Base-by-base conservation (phyloP, 2,888 invertebrate species). In the Phymatocera aterrima region DNA sequence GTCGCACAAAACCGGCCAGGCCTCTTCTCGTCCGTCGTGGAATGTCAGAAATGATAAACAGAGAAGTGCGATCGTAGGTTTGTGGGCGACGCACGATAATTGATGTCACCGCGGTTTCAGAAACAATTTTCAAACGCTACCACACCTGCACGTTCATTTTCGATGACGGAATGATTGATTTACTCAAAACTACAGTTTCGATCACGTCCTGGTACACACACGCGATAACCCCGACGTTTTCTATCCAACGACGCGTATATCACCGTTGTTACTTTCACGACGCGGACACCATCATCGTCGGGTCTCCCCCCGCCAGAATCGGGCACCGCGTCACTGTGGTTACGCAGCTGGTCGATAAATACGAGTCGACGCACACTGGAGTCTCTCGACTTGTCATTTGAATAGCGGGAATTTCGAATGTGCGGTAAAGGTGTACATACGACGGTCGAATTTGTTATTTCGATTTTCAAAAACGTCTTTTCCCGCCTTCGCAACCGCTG, bases 321-420 rank as follows among this genome's bases (percentile, higher is more conserved):
- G 68, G 28, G 15, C 28, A 43, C 28, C 28, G 68, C 68, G 68
- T 15, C 68, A 43, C 3, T 46, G n/a, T 21, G 68, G 68, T 34
- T 21, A 48, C 34, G 72, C 72, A 18, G 34, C 61, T 34, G 51
- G 72, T 72, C 72, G 72, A 72, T 72, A 72, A 72, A n/a, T 51
- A 51, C 34, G 72, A 48, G 48, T 51, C 72, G 72, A 51, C 72
- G 72, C 72, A 51, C 51, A 48, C 18, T 18, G 18, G 2, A 34
- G 6, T 31, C 4, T 51, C 43, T n/a, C n/a, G n/a, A n/a, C n/a
- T n/a, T 18, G 51, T 28, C 0, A 31, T 34, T 18, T 18, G 21
- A 4, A 48, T 31, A 48, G 72, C 72, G 72, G 28, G 34, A 34
- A 31, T 43, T 72, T 72, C 4, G 18, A 72, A 72, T 51, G 3